phyloP scores from a whole-genome alignment of 2,797 vertebrate species.

The Capromys pilorides region DNA sequence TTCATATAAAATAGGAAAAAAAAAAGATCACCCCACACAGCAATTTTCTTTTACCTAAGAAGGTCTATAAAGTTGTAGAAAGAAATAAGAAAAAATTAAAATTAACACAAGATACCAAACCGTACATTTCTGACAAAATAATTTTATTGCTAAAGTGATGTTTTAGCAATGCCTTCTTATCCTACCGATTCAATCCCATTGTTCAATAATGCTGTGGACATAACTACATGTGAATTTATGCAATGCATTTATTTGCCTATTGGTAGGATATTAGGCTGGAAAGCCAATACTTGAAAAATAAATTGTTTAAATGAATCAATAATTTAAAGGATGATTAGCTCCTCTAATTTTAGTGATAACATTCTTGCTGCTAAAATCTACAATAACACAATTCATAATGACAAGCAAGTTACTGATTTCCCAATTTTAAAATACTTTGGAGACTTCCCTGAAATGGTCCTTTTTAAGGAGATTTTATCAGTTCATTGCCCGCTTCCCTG shows the following conservation, averaged over 20 bases:
- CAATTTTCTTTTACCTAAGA: not conserved
- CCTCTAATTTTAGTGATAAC: slow-evolving; percentile 7
- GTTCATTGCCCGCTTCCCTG: not conserved
- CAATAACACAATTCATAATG: not conserved
- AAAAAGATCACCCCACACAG: not conserved
- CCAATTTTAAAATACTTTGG: slow-evolving; percentile 32
- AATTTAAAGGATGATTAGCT: slow-evolving; percentile 31
- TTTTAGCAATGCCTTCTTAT: not conserved
- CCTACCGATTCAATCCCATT: not conserved
- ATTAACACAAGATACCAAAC: slow-evolving; percentile 6
- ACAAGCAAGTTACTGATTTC: slow-evolving; percentile 13
- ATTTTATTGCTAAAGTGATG: not conserved
- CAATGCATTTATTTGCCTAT: slow-evolving; percentile 7
- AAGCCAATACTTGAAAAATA: slow-evolving; percentile 38
- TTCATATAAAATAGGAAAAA: not conserved
- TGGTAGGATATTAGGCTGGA: not conserved
- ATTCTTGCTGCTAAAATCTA: not conserved
- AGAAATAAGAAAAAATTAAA: slow-evolving; percentile 31
- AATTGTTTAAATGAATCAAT: slow-evolving; percentile 12
- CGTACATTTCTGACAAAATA: slow-evolving; percentile 18
- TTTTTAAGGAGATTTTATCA: not conserved
- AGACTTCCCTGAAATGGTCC: not conserved
- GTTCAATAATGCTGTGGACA: not conserved
- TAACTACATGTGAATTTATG: not conserved
- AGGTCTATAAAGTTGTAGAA: slow-evolving; percentile 18